A percentile compares a stretch with the other conserved stretches of the same genome.
phyloP scores from a whole-genome alignment of 1,140 invertebrate species.

The Cyrtorhinus lividipennis region DNA sequence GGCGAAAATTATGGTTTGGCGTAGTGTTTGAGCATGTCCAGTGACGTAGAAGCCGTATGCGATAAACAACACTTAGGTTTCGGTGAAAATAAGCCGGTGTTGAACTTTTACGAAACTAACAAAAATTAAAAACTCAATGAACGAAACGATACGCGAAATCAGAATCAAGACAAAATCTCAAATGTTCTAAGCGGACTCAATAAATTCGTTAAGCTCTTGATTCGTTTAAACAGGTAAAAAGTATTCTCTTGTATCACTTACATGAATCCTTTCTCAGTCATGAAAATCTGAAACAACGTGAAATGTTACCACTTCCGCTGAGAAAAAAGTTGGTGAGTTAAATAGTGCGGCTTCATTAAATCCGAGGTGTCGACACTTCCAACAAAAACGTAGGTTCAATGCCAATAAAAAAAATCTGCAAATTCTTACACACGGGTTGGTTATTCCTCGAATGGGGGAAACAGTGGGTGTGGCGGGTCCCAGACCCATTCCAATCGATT shows the following conservation, averaged over 20 bases:
- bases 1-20: neutral
- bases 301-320: slow-evolving; percentile 7
- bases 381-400: neutral
- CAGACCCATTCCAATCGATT: too few species aligned
- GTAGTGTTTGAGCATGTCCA: neutral
- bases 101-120: neutral
- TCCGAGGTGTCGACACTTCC: neutral
- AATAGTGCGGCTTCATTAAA: neutral
- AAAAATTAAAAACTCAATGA: neutral
- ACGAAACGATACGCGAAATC: neutral
- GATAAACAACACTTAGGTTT: neutral
- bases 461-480: too few species aligned
- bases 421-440: too few species aligned
- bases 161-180: neutral
- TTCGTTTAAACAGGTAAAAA: neutral
- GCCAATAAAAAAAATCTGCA: too few species aligned
- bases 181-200: neutral
- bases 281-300: slow-evolving; percentile 13
- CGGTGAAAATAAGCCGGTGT: neutral
- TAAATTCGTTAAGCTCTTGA: neutral
- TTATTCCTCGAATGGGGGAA: too few species aligned
- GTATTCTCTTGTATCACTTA: neutral
- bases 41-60: neutral
- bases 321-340: neutral
- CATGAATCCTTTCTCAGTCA: slow-evolving; percentile 12